Conservation (phyloP, 2,113 vertebrate genomes). For the Seriola aureovittata region DNA sequence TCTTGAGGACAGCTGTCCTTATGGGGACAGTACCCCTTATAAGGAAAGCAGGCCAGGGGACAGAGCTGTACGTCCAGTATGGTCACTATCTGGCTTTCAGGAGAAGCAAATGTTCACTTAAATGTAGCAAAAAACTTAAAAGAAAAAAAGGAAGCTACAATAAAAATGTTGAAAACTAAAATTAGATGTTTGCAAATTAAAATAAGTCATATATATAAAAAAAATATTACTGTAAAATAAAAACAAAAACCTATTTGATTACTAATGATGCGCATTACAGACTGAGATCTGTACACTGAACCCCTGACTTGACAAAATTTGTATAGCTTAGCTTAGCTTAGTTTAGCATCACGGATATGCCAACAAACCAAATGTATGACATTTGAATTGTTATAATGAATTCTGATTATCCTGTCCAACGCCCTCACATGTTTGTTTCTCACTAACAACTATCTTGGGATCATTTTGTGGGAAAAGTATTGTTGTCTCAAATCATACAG, state of each 20-base stretch:
- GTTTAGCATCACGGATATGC: neutral
- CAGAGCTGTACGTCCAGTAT: constrained; percentile 10
- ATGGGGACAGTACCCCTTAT: constrained; percentile 11
- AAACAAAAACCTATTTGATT: neutral
- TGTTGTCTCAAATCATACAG: constrained; percentile 1
- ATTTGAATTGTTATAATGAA: neutral
- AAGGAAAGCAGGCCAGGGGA: constrained; percentile 14
- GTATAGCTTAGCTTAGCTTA: neutral
- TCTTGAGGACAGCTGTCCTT: too few relatives aligned
- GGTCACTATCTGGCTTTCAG: constrained; percentile 28
- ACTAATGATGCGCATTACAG: neutral
- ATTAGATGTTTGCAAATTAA: neutral
- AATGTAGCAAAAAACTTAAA: too few relatives aligned
- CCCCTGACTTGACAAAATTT: too few relatives aligned
- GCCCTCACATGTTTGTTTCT: neutral
- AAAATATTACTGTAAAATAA: too few relatives aligned
- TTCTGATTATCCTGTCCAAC: neutral
- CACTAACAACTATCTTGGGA: neutral
- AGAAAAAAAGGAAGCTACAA: neutral
- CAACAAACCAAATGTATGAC: neutral
- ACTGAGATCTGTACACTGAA: too few relatives aligned
- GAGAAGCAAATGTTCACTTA: neutral
- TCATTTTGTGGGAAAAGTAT: neutral
- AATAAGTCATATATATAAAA: too few relatives aligned
- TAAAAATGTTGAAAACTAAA: neutral